These are phyloP conservation scores for Amphiprion clarkii DNA, from an alignment of 2,797 vertebrate genomes.

Conservation along the genomic window DNA sequence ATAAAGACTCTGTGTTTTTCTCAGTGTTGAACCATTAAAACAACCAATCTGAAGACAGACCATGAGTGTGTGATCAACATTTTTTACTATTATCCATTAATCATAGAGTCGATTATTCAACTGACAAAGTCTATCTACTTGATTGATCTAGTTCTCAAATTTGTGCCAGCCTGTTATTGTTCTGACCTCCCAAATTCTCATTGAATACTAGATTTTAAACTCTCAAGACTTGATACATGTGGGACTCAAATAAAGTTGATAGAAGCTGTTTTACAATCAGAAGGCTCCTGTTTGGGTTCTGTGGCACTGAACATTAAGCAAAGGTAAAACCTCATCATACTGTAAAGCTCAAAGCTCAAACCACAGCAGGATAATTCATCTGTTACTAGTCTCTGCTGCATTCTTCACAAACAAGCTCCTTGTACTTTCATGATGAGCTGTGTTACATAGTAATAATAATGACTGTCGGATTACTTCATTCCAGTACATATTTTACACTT, in stretches of 20 bases:
- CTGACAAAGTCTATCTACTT: too few species aligned
- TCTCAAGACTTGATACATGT: not conserved
- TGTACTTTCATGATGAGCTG: not conserved
- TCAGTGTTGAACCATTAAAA: too few species aligned
- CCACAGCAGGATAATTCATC: not conserved
- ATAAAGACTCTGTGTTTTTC: too few species aligned
- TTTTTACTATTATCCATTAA: too few species aligned
- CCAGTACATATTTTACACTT: slow-evolving; percentile 5
- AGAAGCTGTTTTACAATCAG: not conserved
- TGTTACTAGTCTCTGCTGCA: not conserved
- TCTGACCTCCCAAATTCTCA: too few species aligned
- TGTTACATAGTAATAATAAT: not conserved
- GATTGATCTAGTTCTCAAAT: too few species aligned
- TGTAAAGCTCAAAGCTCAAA: slow-evolving; percentile 3
- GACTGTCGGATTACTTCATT: not conserved
- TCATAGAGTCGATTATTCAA: too few species aligned
- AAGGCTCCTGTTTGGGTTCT: not conserved
- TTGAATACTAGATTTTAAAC: not conserved
- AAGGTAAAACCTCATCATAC: not conserved
- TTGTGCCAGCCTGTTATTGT: too few species aligned
- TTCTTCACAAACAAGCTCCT: not conserved
- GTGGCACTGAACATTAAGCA: not conserved
- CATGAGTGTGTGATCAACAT: too few species aligned
- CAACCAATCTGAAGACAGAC: too few species aligned
- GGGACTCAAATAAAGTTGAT: too few species aligned